These are phyloP conservation scores for Sphaerophoria rueppellii DNA, from an alignment of 2,888 invertebrate species.

Conservation along the genomic window DNA sequence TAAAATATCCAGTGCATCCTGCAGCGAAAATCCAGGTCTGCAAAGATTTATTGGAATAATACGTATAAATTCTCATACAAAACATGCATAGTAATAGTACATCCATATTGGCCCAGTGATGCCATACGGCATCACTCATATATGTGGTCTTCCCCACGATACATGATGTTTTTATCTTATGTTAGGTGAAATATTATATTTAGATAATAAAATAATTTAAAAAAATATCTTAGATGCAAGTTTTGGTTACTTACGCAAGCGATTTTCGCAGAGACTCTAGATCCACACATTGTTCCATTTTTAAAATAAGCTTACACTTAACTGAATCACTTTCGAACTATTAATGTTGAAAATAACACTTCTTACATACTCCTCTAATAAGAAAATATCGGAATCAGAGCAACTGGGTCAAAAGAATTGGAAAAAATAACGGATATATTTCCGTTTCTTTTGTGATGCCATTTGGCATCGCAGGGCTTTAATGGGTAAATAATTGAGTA, in stretches of 20 bases:
- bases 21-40: neutral
- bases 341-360: constrained; percentile 5
- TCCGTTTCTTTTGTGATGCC: constrained; percentile 6
- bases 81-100: neutral
- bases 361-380: neutral
- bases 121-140: neutral
- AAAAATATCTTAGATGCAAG: neutral
- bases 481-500: too few species aligned
- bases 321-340: constrained; percentile 5
- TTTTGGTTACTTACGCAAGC: constrained; percentile 3
- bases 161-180: neutral
- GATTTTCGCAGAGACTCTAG: neutral
- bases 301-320: constrained; percentile 3
- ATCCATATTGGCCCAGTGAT: neutral
- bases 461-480: too few species aligned
- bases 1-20: constrained; percentile 1
- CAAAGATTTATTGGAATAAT: neutral
- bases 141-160: neutral
- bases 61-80: neutral
- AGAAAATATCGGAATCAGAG: constrained; percentile 2
- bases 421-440: constrained; percentile 1
- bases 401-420: constrained; percentile 2
- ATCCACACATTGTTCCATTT: neutral
- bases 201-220: neutral
- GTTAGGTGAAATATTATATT: neutral